phyloP scores from a whole-genome alignment of 2,797 vertebrate species.

The Ptychadena robeensis region DNA sequence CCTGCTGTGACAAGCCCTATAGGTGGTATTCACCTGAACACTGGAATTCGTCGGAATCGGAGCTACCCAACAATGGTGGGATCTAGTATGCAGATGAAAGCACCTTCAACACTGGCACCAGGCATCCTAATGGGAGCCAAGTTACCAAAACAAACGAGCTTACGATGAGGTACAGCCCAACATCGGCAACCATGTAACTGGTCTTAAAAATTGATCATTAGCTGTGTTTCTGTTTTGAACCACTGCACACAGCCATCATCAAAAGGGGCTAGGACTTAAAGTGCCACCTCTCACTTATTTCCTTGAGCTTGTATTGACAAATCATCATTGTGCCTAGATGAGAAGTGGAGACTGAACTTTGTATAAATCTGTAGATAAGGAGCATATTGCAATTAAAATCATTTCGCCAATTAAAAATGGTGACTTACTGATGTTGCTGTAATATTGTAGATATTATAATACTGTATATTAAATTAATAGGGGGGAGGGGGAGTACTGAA shows the following conservation, averaged over 20 bases:
- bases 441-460: constrained; percentile 63
- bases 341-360: constrained; percentile 71
- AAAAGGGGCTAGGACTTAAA: constrained; percentile 63
- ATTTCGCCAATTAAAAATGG: constrained; percentile 61
- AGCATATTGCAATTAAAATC: constrained; percentile 65
- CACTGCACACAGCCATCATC: constrained; percentile 53
- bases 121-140: constrained; percentile 84
- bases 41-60: constrained; percentile 89
- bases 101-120: constrained; percentile 81
- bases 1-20: constrained; percentile 75
- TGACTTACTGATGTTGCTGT: constrained; percentile 63
- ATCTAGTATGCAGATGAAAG: constrained; percentile 97
- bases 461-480: constrained; percentile 51
- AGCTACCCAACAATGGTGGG: constrained; percentile 97
- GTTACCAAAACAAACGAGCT: constrained; percentile 79
- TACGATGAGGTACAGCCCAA: constrained; percentile 70
- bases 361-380: constrained; percentile 74
- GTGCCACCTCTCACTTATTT: constrained; percentile 50
- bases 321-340: constrained; percentile 82
- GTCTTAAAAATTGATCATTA: neutral
- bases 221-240: constrained; percentile 19
- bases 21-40: constrained; percentile 83
- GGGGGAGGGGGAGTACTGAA: constrained; percentile 27
- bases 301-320: constrained; percentile 75
- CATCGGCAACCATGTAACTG: neutral